Conservation (phyloP, 2,888 invertebrate genomes). For the Drosophila stalkeri region DNA sequence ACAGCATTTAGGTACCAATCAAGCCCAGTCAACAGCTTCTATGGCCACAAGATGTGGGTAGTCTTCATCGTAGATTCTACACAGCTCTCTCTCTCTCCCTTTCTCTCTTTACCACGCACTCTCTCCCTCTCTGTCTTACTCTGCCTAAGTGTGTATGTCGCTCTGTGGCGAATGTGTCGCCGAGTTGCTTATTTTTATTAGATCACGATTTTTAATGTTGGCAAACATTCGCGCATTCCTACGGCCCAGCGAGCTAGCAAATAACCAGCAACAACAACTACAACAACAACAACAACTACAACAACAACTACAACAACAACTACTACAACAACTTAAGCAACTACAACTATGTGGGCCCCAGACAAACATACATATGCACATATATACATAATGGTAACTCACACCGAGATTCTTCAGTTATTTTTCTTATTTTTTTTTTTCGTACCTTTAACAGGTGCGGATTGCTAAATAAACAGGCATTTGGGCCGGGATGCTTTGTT, state of each 20-base stretch:
- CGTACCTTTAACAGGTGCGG: slow-evolving; percentile 66
- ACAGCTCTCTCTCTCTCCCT: neutral
- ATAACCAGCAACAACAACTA: slow-evolving; percentile 34
- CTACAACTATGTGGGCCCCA: slow-evolving; percentile 45
- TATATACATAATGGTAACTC: slow-evolving; percentile 66
- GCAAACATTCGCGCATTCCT: slow-evolving; percentile 79
- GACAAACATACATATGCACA: slow-evolving; percentile 34
- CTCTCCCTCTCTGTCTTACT: neutral
- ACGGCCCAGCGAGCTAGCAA: slow-evolving; percentile 43
- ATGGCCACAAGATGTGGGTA: slow-evolving; percentile 31
- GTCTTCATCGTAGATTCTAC: slow-evolving; percentile 40
- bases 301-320: slow-evolving; percentile 10
- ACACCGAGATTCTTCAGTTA: slow-evolving; percentile 66
- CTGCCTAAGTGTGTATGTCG: neutral
- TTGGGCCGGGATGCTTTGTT: slow-evolving; percentile 7
- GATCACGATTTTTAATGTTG: slow-evolving; percentile 84
- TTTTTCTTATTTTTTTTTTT: slow-evolving; percentile 24
- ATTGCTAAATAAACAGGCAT: neutral
- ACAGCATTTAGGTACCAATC: slow-evolving; percentile 45
- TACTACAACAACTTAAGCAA: slow-evolving; percentile 18
- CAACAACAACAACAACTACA: slow-evolving; percentile 21
- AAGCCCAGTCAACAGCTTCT: slow-evolving; percentile 27
- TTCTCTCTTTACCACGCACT: neutral
- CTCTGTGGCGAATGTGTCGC: slow-evolving; percentile 21
- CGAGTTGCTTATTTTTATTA: slow-evolving; percentile 69